A percentile compares a stretch with the other conserved stretches of the same genome.
Conservation (phyloP, 2,797 vertebrate species). For the Xyrichtys novacula region DNA sequence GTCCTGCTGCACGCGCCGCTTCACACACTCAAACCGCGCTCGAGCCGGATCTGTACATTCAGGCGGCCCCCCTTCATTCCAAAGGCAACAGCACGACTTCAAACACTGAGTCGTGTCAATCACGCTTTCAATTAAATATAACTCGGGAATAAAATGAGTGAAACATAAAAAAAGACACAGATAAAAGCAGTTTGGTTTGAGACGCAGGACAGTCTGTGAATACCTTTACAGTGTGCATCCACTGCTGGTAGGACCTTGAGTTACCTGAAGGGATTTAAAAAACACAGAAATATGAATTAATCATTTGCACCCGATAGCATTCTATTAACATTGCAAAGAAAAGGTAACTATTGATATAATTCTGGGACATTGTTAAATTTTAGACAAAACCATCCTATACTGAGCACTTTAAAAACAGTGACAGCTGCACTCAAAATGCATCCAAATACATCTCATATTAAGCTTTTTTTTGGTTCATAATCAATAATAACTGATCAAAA, state of each 20-base stretch:
- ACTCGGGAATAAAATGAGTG: constrained; percentile 51
- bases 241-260: constrained; percentile 93
- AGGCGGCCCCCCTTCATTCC: constrained; percentile 57
- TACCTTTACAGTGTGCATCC: constrained; percentile 97
- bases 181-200: constrained; percentile 50
- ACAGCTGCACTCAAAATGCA: not conserved
- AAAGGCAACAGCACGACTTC: constrained; percentile 65
- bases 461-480: not conserved
- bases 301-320: constrained; percentile 32
- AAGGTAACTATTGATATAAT: constrained; percentile 16
- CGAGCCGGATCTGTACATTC: constrained; percentile 55
- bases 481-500: not conserved
- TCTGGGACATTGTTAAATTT: constrained; percentile 6
- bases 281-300: constrained; percentile 59
- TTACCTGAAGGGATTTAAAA: constrained; percentile 85
- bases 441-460: not conserved
- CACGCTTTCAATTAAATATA: constrained; percentile 74
- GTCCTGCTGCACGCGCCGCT: constrained; percentile 79
- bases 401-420: not conserved
- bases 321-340: constrained; percentile 19
- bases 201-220: constrained; percentile 33
- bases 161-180: constrained; percentile 28
- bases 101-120: constrained; percentile 72
- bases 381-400: not conserved
- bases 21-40: constrained; percentile 66